phyloP scores from a whole-genome alignment of 2,888 invertebrate genomes.

The Acanthosepion pharaonis region DNA sequence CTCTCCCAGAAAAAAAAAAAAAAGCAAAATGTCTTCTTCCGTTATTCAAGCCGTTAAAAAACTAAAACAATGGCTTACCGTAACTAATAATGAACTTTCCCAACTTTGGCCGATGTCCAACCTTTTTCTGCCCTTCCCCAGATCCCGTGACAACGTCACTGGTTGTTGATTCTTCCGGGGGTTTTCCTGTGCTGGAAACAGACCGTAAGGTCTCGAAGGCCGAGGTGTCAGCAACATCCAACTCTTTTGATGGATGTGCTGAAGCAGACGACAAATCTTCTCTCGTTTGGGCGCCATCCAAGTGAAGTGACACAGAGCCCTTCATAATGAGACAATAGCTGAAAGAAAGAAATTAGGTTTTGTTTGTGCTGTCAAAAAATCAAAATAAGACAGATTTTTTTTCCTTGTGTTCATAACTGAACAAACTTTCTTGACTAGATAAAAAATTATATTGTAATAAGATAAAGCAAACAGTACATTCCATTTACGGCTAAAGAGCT shows the following conservation, averaged over 20 bases:
- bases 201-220: background rate
- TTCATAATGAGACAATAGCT: conserved; percentile 71
- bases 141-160: background rate
- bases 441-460: too few species aligned
- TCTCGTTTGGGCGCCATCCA: conserved; percentile 67
- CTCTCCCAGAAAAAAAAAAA: too few species aligned
- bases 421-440: too few species aligned
- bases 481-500: too few species aligned
- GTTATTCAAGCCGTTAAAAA: background rate
- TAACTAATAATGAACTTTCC: conserved; percentile 67
- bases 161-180: background rate
- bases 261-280: conserved; percentile 55
- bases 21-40: background rate
- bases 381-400: too few species aligned
- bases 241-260: background rate
- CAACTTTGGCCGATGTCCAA: conserved; percentile 58
- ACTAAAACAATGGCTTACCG: conserved; percentile 56
- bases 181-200: background rate
- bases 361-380: too few species aligned
- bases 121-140: conserved; percentile 34
- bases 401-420: too few species aligned
- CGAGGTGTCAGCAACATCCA: background rate
- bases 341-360: conserved; percentile 44
- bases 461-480: too few species aligned
- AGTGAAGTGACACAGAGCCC: conserved; percentile 69